Evolutionary conservation across 2,113 vertebrate species (phyloP), one percentile per base, ranked within the genome.

Genomic region (Oreotrochilus melanogaster): DNA sequence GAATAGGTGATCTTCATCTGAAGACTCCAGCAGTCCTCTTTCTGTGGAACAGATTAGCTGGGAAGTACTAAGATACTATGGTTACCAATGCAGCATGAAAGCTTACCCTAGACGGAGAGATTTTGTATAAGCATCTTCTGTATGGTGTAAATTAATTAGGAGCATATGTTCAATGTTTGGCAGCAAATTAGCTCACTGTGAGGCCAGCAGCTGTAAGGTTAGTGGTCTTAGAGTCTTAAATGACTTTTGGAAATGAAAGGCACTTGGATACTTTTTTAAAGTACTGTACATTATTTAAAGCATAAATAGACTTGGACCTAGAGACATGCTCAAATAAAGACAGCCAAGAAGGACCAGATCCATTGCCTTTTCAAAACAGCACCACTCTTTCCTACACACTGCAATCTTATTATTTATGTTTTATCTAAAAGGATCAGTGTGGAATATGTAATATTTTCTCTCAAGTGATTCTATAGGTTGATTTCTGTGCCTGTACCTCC

Each of bases 91-190:
- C 16, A 57, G 24, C 28, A 22, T 53, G 75, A 78, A 85, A 9
- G 25, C 27, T 70, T 86, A 31, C 3, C 18, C 27, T 8, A 50
- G 73, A 64, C 17, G 39, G 39, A 39, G 39, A 75, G 51, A 62
- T 65, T 91, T 31, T 78, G 30, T 82, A 6, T 47, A 47, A 89
- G 58, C 39, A 75, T 76, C 64, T 89, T 76, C 33, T 12, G 62
- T 83, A 76, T 30, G 9, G 19, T 86, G 16, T 61, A 72, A 92
- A 86, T 72, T 7, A 95, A 92, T 87, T 89, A 87, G 66, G 54
- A 91, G 12, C 64, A 37, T 69, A 70, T 72, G 78, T 82, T 95
- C 62, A 37, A 14, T 27, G 14, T 79, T 88, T 45, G 86, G 54
- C 37, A 56, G 42, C 74, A 70, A 92, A 92, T 64, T 35, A 86